Percentiles rank a stretch among this genome's conserved stretches.
These are phyloP conservation scores for Metopia argyrocephala DNA, from an alignment of 2,888 invertebrate species.

Conservation along the genomic window DNA sequence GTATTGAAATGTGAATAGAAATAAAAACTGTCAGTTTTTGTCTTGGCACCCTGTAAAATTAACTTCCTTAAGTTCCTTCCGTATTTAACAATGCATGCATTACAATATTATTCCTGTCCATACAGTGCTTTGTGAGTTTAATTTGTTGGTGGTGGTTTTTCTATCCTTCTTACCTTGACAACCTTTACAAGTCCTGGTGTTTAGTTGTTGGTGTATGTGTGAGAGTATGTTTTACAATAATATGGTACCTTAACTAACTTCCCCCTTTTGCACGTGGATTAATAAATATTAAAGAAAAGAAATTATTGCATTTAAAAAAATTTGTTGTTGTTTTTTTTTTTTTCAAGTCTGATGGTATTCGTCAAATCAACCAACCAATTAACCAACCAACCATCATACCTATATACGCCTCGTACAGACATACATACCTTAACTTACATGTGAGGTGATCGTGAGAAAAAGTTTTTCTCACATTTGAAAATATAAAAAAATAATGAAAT, in stretches of 20 bases:
- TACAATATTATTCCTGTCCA: slow-evolving; percentile 1
- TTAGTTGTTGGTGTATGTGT: slow-evolving; percentile 40
- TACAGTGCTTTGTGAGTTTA: background rate
- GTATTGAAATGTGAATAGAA: too few relatives aligned
- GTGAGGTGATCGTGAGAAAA: slow-evolving; percentile 72
- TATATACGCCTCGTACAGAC: background rate
- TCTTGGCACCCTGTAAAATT: background rate
- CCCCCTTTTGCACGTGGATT: slow-evolving; percentile 77
- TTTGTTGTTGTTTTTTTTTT: too few relatives aligned
- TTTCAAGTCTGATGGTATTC: background rate
- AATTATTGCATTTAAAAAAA: slow-evolving; percentile 55
- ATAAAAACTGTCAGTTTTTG: slow-evolving; percentile 1
- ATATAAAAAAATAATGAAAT: slow-evolving; percentile 13
- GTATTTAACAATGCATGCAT: slow-evolving; percentile 38
- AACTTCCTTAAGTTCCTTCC: slow-evolving; percentile 64
- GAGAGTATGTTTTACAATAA: slow-evolving; percentile 27
- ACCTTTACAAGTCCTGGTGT: slow-evolving; percentile 55
- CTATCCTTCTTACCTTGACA: slow-evolving; percentile 19
- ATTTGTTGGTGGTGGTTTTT: slow-evolving; percentile 35
- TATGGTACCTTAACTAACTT: slow-evolving; percentile 65
- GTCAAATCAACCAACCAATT: background rate
- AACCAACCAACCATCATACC: slow-evolving; percentile 23
- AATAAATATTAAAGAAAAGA: slow-evolving; percentile 56
- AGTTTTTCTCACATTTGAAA: slow-evolving; percentile 72
- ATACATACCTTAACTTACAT: background rate